Evolutionary conservation across 2,113 vertebrate genomes (phyloP), one percentile per base, ranked within the genome.

Genomic region (Erythrocercus mccallii): DNA sequence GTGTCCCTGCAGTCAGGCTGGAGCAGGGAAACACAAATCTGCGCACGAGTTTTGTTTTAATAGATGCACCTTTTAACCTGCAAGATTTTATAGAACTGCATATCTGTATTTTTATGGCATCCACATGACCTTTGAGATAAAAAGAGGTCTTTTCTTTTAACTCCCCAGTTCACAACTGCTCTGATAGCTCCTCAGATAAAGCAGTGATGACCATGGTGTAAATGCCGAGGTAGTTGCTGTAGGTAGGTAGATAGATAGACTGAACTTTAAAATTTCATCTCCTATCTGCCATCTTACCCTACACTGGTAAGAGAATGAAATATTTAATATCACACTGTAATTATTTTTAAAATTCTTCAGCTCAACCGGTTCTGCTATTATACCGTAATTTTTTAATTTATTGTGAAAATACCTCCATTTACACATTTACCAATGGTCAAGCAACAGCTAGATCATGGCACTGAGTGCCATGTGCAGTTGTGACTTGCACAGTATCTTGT

Each of bases 251-350:
- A 87, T 70, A 93, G 86, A 87, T 72, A 93, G 92, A 76, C 37
- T 93, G 91, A 96, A 93, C 70, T 96, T 96, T 88, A 94, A 91
- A 92, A 95, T 94, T 91, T 64, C 61, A 71, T 92, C 86, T 86
- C 31, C 57, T 88, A 8, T 76, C 92, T 94, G 69, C 58, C 53
- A 70, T 82, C 86, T 51, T 65, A 81, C 53, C 40, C 58, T 88
- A 22, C 28, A 37, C 51, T 85, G 44, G n/a, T 65, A 93, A 79
- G 28, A 83, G 38, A 94, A 95, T 64, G 45, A 17, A 91, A 73
- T 81, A 73, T 69, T 79, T 88, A 72, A 72, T 72, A 78, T 85
- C 54, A 61, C 40, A 30, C 6, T 48, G 40, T 53, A 45, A 37
- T 84, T 78, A 15, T 86, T 90, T 92, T 96, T 28, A 2, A 72